Base-by-base conservation (phyloP, 2,113 vertebrate genomes). In the Myiopsitta monachus region DNA sequence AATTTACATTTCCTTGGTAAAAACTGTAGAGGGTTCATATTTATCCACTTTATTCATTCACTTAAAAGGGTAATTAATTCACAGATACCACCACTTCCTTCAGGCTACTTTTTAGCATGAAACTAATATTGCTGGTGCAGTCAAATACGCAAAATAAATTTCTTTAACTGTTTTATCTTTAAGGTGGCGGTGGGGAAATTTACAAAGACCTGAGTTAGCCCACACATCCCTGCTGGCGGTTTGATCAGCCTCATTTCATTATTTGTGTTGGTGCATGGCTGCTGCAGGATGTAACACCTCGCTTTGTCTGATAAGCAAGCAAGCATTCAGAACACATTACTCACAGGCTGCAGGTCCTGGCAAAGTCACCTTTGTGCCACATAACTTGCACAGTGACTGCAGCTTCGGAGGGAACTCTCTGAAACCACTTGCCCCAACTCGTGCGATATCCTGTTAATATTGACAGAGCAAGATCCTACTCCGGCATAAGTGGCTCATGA, bases 281-380 rank as follows among this genome's bases (percentile, higher is more conserved):
- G 75, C 83, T 94, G 79, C 41, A 88, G 95, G 79, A 82, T 23
- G 49, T 49, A 88, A 87, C 94, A 92, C 68, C 72, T 81, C 26
- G 0, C 66, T 91, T 89, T 91, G 76, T 61, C 95, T 92, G 73
- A 44, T 68, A 83, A 93, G 73, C 2, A 1, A 95, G 84, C 41
- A 44, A 75, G 72, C 57, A 28, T 80, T 95, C 91, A 30, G 94
- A 95, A 63, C 67, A 77, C 76, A 94, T 96, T 91, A 95, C 62
- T 95, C 81, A 96, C 70, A 94, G 72, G 49, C 88, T 87, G 95
- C 85, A 86, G 94, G 68, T 90, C 49, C 88, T 78, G 84, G 64
- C 84, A 96, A 96, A 93, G 96, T 94, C 95, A 96, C 93, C 91
- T 97, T 97, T 77, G 64, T 57, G 73, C 43, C 52, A 90, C 47